Base-by-base conservation (phyloP, 2,888 invertebrate genomes). In the Oscheius sp. region DNA sequence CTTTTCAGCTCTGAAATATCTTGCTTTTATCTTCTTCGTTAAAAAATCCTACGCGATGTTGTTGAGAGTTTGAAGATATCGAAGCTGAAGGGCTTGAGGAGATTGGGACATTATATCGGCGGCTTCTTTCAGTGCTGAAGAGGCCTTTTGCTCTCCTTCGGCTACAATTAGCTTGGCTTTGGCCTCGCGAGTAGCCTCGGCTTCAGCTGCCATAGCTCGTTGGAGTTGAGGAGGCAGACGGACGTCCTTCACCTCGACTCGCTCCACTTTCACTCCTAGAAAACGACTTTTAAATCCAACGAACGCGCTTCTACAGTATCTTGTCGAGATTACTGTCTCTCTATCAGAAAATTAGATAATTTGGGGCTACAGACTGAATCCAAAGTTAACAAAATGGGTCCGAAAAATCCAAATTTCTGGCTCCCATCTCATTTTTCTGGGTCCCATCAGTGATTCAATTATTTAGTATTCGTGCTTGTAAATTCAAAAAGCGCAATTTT, bases 171-270 rank as follows among this genome's bases (percentile, higher is more conserved):
- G 94, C 73, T 84, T 84, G 0, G 84, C 84, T 17, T 81, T 70
- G 8, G 95, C 95, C 87, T 95, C 95, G 45, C 95, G 90, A 0
- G 94, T 92, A 0, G 95, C 95, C 84, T 95, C 95, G 0, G 95
- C 95, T 88, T 95, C 95, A 0, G 95, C 95, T 0, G 95, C 95
- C 95, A 95, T 95, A 0, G 95, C 95, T 64, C 95, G 90, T 87
- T 95, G 95, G 65, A 95, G 89, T 87, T 94, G 94, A 29, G 95
- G 92, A 0, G 95, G 95, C 71, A 95, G 89, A 71, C 95, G 91
- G 3, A 95, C 94, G 87, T 95, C 95, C 71, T 84, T 86, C 58
- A 85, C 84, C 70, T 83, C 84, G n/a, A 84, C 86, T 52, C 86
- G 72, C 65, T 86, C 86, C 20, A 89, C 89, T 78, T 88, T 88